Conservation (phyloP, 2,888 invertebrate genomes). For the Elysia crispata region DNA sequence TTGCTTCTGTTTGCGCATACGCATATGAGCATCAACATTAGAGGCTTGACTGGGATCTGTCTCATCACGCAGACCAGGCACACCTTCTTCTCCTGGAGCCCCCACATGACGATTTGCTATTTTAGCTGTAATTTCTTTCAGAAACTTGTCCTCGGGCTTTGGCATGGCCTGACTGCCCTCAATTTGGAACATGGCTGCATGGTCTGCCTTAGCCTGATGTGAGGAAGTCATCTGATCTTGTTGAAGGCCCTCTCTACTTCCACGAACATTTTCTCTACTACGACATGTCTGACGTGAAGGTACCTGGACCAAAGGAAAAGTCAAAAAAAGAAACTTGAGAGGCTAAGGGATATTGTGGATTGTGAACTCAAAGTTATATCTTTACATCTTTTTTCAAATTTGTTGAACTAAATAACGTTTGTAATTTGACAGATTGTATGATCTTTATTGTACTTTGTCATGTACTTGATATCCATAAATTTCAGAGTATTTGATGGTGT, state of each 20-base stretch:
- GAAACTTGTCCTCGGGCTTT: slow-evolving; percentile 43
- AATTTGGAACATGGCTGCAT: too few species aligned
- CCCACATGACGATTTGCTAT: slow-evolving; percentile 41
- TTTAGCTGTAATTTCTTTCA: slow-evolving; percentile 48
- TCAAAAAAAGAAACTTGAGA: too few species aligned
- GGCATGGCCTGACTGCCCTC: too few species aligned
- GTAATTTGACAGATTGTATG: too few species aligned
- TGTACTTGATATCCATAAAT: too few species aligned
- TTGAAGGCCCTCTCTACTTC: slow-evolving; percentile 39
- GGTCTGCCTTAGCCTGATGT: neutral
- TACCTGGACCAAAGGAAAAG: slow-evolving; percentile 47
- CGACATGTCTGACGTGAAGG: slow-evolving; percentile 43
- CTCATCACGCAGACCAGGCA: neutral
- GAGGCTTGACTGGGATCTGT: neutral
- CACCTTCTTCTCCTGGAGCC: slow-evolving; percentile 24
- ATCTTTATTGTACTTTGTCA: too few species aligned
- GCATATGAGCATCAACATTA: slow-evolving; percentile 26
- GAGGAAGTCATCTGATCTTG: slow-evolving; percentile 23
- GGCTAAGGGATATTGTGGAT: neutral
- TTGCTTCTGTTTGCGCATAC: slow-evolving; percentile 42
- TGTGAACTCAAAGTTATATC: neutral
- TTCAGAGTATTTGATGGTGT: too few species aligned
- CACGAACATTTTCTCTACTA: slow-evolving; percentile 47
- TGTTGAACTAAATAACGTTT: too few species aligned
- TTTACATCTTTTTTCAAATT: too few species aligned